A percentile compares a stretch with the other conserved stretches of the same genome.
Conservation (phyloP, 2,113 vertebrate genomes). For the Scolopax mira region DNA sequence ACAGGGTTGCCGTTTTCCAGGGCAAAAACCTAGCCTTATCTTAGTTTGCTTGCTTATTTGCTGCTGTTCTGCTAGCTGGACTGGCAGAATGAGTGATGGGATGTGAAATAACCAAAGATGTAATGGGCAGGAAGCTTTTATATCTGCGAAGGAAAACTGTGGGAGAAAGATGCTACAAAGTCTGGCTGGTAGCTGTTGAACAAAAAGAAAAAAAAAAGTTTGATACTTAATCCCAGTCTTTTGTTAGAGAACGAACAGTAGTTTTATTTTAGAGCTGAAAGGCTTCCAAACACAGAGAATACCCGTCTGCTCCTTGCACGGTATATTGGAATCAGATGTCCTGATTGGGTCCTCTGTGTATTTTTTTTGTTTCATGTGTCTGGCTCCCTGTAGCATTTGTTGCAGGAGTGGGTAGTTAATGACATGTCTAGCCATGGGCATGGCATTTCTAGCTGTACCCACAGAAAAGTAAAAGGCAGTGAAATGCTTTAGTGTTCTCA, state of each 20-base stretch:
- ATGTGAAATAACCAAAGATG: constrained; percentile 16
- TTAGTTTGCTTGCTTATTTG: constrained; percentile 32
- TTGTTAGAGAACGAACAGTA: constrained; percentile 13
- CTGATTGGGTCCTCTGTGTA: background rate
- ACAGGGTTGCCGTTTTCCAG: background rate
- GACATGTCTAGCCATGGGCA: background rate
- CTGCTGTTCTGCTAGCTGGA: background rate
- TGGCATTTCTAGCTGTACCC: background rate
- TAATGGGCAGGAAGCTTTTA: constrained; percentile 10
- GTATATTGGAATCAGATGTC: constrained; percentile 34
- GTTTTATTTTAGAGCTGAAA: constrained; percentile 49
- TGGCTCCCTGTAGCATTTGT: background rate
- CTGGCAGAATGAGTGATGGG: constrained; percentile 1
- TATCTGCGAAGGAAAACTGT: background rate
- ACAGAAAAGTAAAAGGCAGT: background rate
- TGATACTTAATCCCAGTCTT: constrained; percentile 21
- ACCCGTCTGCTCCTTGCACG: background rate
- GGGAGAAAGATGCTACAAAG: background rate
- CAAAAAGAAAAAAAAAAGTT: background rate
- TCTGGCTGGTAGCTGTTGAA: constrained; percentile 14
- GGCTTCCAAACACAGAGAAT: constrained; percentile 4
- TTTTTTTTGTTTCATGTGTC: background rate
- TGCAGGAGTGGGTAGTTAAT: background rate
- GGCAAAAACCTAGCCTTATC: background rate
- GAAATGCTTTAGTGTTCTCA: background rate